Evolutionary conservation across 2,797 vertebrate species (phyloP), one percentile per base, ranked within the genome.

Genomic region (Sebastes diaconus): DNA sequence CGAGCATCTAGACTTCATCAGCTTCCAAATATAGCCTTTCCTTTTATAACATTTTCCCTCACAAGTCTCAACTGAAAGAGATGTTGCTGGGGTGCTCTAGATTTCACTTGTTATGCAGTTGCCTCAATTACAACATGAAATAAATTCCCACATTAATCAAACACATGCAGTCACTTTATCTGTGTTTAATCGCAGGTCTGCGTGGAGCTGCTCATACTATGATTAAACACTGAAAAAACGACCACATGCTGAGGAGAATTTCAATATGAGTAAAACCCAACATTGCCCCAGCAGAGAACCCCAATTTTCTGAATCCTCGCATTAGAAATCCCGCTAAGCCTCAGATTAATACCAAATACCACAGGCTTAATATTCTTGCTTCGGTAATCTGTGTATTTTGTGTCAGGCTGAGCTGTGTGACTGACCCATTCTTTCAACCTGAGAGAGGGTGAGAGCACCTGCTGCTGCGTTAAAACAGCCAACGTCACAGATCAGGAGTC

Each of bases 401-500:
- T 67, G 60, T 84, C 54, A 80, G 78, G 77, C 42, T 73, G 68
- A 75, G 61, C 29, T 34, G 75, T 65, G 60, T 39, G 68, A 55
- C 20, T 18, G 75, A 30, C 46, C 63, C 18, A 5, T 69, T 73
- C 63, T 39, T 66, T 55, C 27, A 71, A 10, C 24, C 8, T 30
- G 20, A n/a, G 50, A 68, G 29, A 75, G 85, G 88, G 87, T 81
- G 88, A 92, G 81, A 87, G 18, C 79, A 87, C 88, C 86, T 90
- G 84, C 91, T 92, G 92, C 73, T 80, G 75, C 13, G 1, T 83
- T 86, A 81, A 85, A 84, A 67, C 66, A 27, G 14, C 34, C 22
- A 1, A 34, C 73, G 80, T 90, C 87, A 87, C 83, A 54, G 36
- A 71, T 66, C 30, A 64, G 32, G 61, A 68, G 67, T 67, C 50